These are phyloP conservation scores for Hippocampus mohnikei DNA, from an alignment of 2,113 vertebrate species.

Conservation along the genomic window DNA sequence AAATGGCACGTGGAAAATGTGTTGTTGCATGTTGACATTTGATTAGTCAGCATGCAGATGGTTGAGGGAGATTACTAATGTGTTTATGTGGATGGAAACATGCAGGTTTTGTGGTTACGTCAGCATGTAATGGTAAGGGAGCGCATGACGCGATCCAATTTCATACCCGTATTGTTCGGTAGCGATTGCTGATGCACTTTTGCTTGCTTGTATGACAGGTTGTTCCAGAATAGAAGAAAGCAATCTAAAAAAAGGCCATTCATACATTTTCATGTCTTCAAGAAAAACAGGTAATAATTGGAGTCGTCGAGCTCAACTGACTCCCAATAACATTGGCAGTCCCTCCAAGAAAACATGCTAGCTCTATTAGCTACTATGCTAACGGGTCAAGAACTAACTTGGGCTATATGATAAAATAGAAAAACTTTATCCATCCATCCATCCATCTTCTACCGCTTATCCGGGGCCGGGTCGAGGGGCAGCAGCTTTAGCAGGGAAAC, in stretches of 20 bases:
- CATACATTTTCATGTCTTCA: background rate
- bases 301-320: background rate
- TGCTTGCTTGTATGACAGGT: background rate
- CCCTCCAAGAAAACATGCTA: background rate
- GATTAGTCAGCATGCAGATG: constrained; percentile 42
- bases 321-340: background rate
- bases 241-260: too few species aligned
- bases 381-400: background rate
- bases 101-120: constrained; percentile 22
- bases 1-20: constrained; percentile 8
- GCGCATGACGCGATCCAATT: background rate
- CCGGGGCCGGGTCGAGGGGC: too few species aligned
- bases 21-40: constrained; percentile 28
- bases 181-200: background rate
- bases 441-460: too few species aligned
- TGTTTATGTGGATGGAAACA: constrained; percentile 46
- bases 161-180: background rate
- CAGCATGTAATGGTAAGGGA: background rate
- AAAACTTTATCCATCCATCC: too few species aligned
- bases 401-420: too few species aligned
- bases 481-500: too few species aligned
- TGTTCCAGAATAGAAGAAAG: background rate
- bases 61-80: constrained; percentile 38
- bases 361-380: background rate
- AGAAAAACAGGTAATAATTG: too few species aligned